Conservation (phyloP, 1,140 invertebrate genomes). For the Drosophila pseudoobscura region DNA sequence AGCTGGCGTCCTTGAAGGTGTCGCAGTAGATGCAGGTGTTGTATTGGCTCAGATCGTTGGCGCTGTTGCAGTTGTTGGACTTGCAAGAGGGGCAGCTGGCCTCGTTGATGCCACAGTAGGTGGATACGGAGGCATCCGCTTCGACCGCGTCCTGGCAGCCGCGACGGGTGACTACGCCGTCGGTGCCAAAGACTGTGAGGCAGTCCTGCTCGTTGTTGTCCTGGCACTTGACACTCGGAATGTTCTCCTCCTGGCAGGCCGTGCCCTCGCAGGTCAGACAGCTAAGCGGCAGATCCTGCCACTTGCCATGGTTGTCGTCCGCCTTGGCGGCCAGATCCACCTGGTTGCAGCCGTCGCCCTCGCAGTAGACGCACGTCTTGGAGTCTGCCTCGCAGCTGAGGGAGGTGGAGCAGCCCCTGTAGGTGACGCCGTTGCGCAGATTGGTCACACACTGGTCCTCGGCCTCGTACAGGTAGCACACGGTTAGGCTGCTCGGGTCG, state of each 20-base stretch:
- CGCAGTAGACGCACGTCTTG: slow-evolving; percentile 60
- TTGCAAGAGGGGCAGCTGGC: slow-evolving; percentile 69
- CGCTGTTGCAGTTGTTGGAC: slow-evolving; percentile 75
- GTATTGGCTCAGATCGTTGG: slow-evolving; percentile 40
- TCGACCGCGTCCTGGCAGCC: slow-evolving; percentile 67
- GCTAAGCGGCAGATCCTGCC: slow-evolving; percentile 75
- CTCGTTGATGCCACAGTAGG: slow-evolving; percentile 42
- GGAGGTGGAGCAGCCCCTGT: slow-evolving; percentile 59
- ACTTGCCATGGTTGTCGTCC: slow-evolving; percentile 74
- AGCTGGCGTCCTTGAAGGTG: slow-evolving; percentile 53
- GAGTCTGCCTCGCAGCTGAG: slow-evolving; percentile 60
- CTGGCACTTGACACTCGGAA: slow-evolving; percentile 31
- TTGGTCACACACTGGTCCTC: slow-evolving; percentile 68
- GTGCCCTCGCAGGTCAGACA: slow-evolving; percentile 53
- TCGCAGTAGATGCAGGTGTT: slow-evolving; percentile 73
- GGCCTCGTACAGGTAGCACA: slow-evolving; percentile 56
- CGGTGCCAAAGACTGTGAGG: slow-evolving; percentile 61
- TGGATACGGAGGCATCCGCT: slow-evolving; percentile 6
- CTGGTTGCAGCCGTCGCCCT: slow-evolving; percentile 66
- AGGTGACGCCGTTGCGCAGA: slow-evolving; percentile 55
- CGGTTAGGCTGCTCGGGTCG: slow-evolving; percentile 47
- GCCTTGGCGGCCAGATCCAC: slow-evolving; percentile 41
- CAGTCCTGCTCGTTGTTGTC: slow-evolving; percentile 78
- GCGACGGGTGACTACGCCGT: slow-evolving; percentile 48
- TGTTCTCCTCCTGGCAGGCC: slow-evolving; percentile 26